Evolutionary conservation across 2,888 invertebrate species (phyloP).

Genomic region (Lasioglossum oenotherae): DNA sequence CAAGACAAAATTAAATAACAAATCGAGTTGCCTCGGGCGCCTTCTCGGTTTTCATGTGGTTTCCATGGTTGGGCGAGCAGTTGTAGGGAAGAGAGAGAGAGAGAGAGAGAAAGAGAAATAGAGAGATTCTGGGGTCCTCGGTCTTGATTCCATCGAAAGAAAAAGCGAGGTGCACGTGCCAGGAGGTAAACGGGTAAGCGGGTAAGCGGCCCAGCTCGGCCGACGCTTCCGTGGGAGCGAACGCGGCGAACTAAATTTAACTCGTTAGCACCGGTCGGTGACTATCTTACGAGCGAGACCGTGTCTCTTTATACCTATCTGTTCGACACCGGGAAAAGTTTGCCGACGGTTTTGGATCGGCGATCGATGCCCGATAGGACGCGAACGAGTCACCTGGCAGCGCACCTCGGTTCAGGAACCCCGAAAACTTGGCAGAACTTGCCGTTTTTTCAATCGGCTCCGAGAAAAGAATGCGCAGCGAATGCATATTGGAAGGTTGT

Average conservation of each 20-base stretch:
- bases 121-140: neutral
- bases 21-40: neutral
- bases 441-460: neutral
- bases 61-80: neutral
- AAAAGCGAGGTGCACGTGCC: neutral
- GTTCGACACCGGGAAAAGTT: conserved; percentile 28
- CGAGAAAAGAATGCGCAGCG: neutral
- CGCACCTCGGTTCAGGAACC: conserved; percentile 4
- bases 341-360: conserved; percentile 2
- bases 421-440: neutral
- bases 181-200: conserved; percentile 42
- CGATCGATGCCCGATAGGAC: conserved; percentile 26
- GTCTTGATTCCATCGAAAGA: neutral
- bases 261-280: conserved; percentile 63
- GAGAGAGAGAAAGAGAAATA: neutral
- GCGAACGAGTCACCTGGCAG: neutral
- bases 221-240: conserved; percentile 59
- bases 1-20: neutral
- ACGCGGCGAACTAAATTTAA: conserved; percentile 65
- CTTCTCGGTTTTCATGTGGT: neutral
- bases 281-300: conserved; percentile 47
- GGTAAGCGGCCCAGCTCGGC: conserved; percentile 52
- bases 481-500: neutral
- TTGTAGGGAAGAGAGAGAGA: neutral
- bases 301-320: conserved; percentile 39